phyloP scores from a whole-genome alignment of 2,888 invertebrate genomes.

The Trissoscelio sp. region DNA sequence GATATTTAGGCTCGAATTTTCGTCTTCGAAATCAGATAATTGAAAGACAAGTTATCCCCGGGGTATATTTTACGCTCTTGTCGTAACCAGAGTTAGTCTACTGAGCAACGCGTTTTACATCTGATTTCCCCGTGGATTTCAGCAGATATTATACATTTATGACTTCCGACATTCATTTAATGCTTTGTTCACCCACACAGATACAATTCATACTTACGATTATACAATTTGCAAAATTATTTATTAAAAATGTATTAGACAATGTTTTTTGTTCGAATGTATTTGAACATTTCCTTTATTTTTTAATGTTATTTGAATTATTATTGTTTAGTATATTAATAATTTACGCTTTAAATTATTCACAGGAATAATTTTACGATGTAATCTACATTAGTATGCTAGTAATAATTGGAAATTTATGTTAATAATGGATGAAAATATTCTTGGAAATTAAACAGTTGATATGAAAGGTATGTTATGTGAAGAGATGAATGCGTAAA shows the following conservation, averaged over 20 bases:
- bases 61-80: slow-evolving; percentile 51
- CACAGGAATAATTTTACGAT: too few species aligned
- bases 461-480: too few species aligned
- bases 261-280: neutral
- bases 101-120: slow-evolving; percentile 57
- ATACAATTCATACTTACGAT: neutral
- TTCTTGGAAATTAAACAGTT: too few species aligned
- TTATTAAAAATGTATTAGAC: neutral
- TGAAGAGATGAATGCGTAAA: too few species aligned
- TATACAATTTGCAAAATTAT: neutral
- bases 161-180: slow-evolving; percentile 49
- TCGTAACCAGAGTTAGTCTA: slow-evolving; percentile 53
- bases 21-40: slow-evolving; percentile 38
- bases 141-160: slow-evolving; percentile 54
- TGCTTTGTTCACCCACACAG: slow-evolving; percentile 29
- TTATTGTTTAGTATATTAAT: too few species aligned
- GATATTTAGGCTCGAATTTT: slow-evolving; percentile 27
- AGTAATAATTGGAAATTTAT: too few species aligned
- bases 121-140: slow-evolving; percentile 50
- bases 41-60: slow-evolving; percentile 46
- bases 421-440: too few species aligned
- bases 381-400: too few species aligned
- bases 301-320: too few species aligned
- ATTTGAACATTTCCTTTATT: too few species aligned
- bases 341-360: too few species aligned